phyloP scores from a whole-genome alignment of 2,888 invertebrate species.

The Anoncus sp. region DNA sequence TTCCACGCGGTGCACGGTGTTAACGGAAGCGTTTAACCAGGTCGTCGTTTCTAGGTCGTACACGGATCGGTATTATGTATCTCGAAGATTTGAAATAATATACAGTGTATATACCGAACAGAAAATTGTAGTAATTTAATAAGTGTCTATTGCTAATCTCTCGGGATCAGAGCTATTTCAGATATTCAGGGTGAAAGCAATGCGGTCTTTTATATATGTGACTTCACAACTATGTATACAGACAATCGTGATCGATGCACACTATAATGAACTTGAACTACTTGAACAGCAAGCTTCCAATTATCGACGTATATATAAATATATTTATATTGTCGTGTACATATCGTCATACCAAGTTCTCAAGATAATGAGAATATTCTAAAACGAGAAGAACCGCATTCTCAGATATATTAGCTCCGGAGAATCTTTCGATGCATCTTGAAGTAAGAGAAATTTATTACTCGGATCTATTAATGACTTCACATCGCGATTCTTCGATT shows the following conservation, averaged over 20 bases:
- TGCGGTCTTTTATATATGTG: neutral
- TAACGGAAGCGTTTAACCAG: constrained; percentile 54
- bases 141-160: constrained; percentile 35
- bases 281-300: constrained; percentile 37
- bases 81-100: neutral
- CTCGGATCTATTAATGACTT: constrained; percentile 3
- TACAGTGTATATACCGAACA: neutral
- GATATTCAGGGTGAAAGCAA: constrained; percentile 54
- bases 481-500: constrained; percentile 23
- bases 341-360: constrained; percentile 27
- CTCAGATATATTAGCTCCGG: constrained; percentile 14
- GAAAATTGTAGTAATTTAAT: constrained; percentile 44
- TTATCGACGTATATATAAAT: constrained; percentile 41
- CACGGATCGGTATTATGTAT: constrained; percentile 6
- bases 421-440: constrained; percentile 26
- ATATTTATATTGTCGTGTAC: constrained; percentile 10
- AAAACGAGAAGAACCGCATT: constrained; percentile 51
- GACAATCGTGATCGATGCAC: constrained; percentile 9
- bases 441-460: constrained; percentile 42
- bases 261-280: constrained; percentile 50
- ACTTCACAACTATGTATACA: neutral
- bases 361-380: constrained; percentile 30
- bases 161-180: constrained; percentile 7
- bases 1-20: constrained; percentile 20
- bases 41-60: constrained; percentile 54